Evolutionary conservation across 1,140 invertebrate species (phyloP).

Genomic region (Heliothis virescens): DNA sequence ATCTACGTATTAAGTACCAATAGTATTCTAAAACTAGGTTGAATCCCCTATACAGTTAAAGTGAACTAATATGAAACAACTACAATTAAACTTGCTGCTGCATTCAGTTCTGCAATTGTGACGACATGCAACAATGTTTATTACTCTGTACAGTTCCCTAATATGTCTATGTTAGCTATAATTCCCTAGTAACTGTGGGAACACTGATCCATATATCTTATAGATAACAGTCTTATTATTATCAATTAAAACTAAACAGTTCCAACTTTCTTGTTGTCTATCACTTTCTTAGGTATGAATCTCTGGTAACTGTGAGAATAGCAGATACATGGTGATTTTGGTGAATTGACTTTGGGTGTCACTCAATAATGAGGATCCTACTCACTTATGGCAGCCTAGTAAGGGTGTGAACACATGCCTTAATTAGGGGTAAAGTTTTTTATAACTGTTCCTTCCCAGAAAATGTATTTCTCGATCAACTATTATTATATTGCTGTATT

Average conservation of each 20-base stretch:
- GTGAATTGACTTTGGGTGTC: neutral
- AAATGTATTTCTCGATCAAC: no score
- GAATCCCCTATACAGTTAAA: neutral
- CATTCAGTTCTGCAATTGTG: neutral
- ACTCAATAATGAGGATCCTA: neutral
- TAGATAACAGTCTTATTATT: neutral
- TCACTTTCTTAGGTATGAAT: neutral
- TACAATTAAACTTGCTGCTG: constrained; percentile 4
- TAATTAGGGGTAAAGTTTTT: no score
- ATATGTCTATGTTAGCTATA: neutral
- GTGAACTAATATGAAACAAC: constrained; percentile 16
- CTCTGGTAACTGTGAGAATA: neutral
- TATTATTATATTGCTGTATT: no score
- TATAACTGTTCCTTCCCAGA: no score
- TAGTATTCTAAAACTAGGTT: neutral
- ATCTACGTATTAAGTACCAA: neutral
- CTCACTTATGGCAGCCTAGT: neutral
- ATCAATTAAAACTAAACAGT: neutral
- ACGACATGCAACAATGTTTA: constrained; percentile 6
- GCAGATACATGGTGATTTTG: no score
- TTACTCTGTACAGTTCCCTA: neutral
- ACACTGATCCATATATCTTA: neutral
- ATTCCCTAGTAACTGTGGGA: constrained; percentile 6
- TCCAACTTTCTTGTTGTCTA: neutral
- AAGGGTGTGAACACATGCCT: constrained; percentile 2